Evolutionary conservation across 2,797 vertebrate genomes (phyloP), one percentile per base, ranked within the genome.

Genomic region (Aldrovandia affinis): DNA sequence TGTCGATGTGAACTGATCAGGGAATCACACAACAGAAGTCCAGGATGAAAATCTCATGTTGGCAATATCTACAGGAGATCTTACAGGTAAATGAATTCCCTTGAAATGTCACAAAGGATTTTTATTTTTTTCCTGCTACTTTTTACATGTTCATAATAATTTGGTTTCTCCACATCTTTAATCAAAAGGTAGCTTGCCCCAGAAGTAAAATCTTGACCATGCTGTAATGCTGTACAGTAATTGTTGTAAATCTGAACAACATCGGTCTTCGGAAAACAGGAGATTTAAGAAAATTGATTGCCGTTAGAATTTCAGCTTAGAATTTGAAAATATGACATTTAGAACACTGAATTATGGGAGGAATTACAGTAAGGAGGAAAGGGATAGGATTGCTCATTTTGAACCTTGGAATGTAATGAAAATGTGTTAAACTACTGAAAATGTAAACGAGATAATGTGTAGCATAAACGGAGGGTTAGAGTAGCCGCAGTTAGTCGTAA

Each of bases 1-100:
- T 93, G 92, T 95, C 93, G 90, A 94, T 93, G 93, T 94, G 89
- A 93, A 91, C 57, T 92, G 91, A 92, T 93, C 89, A 91, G 90
- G 92, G 86, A 93, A 89, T 85, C 83, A 86, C 36, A 50, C 30
- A 7, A 52, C 28, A 68, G 3, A 89, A 91, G 90, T 90, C 91
- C 82, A 57, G 90, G 91, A 90, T 80, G 83, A 88, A 90, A 39
- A n/a, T 65, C 14, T 7, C 22, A 82, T 44, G 30, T 30, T 47
- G 25, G 73, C 15, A 65, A 85, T 63, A 78, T 33, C 42, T 59
- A 30, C 92, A 91, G 91, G 92, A 92, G 92, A 92, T 93, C 87
- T 85, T 86, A 87, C 92, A 92, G 90, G 90, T 82, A 90, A 90
- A 83, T 86, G 89, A 91, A 89, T 90, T 63, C 44, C 28, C 42